Conservation (phyloP, 92 coral and sea anemone genomes). For the Hydrozoanthus gracilis region DNA sequence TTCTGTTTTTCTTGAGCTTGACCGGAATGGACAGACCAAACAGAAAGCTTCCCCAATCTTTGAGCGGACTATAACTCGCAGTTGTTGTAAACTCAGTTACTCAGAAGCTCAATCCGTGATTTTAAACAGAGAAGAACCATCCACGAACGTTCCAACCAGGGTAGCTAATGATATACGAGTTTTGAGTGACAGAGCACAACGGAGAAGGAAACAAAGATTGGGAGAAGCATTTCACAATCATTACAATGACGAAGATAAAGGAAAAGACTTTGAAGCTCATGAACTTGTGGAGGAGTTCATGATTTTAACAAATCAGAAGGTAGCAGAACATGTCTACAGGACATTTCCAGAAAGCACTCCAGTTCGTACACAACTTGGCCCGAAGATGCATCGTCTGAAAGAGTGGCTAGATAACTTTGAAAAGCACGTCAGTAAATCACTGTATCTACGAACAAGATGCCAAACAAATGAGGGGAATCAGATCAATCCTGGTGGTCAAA, state of each 20-base stretch:
- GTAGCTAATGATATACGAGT: constrained; percentile 47
- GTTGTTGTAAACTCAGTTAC: constrained; percentile 77
- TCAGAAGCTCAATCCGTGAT: constrained; percentile 77
- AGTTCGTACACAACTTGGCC: constrained; percentile 75
- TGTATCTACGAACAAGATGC: constrained; percentile 23
- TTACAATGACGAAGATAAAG: constrained; percentile 53
- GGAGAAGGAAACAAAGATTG: constrained; percentile 66
- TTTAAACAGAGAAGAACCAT: not conserved
- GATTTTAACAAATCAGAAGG: constrained; percentile 83
- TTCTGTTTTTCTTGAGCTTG: constrained; percentile 65
- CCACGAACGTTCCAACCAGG: constrained; percentile 7
- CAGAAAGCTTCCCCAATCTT: constrained; percentile 54
- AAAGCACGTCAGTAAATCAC: constrained; percentile 56
- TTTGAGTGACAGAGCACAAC: constrained; percentile 64
- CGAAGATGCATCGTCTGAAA: constrained; percentile 74
- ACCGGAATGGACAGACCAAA: constrained; percentile 57
- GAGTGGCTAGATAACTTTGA: constrained; percentile 80
- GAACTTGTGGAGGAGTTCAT: constrained; percentile 92
- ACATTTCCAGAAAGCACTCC: constrained; percentile 65
- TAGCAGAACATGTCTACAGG: constrained; percentile 60
- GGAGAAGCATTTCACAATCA: constrained; percentile 75
- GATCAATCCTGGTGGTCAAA: not conserved
- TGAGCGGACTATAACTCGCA: constrained; percentile 69
- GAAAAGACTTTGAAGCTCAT: constrained; percentile 74
- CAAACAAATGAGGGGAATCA: constrained; percentile 3